A percentile compares a stretch with the other conserved stretches of the same genome.
These are phyloP conservation scores for Gymnothorax javanicus DNA, from an alignment of 2,797 vertebrate species.

Conservation along the genomic window DNA sequence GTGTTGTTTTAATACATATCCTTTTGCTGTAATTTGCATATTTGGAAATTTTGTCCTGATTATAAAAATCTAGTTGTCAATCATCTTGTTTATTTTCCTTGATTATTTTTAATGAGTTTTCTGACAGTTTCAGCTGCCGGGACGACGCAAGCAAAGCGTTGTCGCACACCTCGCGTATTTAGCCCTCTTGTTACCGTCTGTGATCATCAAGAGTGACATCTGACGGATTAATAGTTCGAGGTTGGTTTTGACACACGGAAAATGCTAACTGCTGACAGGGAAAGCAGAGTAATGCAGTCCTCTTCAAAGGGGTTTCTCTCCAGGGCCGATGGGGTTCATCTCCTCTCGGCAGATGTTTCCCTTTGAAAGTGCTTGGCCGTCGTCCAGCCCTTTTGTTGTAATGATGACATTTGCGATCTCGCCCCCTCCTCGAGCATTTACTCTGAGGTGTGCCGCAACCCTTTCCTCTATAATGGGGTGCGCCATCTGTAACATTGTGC, in stretches of 20 bases:
- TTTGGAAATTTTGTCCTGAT: constrained; percentile 53
- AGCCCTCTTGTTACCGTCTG: constrained; percentile 60
- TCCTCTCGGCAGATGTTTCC: not conserved
- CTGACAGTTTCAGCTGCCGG: constrained; percentile 58
- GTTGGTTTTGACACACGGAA: not conserved
- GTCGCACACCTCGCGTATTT: constrained; percentile 59
- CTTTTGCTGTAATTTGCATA: constrained; percentile 53
- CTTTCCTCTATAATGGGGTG: not conserved
- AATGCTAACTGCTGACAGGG: not conserved
- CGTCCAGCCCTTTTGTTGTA: not conserved
- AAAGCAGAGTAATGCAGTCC: not conserved
- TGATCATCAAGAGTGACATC: not conserved
- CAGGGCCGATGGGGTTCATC: not conserved
- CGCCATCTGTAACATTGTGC: not conserved
- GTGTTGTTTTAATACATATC: constrained; percentile 42
- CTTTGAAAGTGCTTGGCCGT: not conserved
- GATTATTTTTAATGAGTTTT: not conserved
- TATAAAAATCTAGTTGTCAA: constrained; percentile 50
- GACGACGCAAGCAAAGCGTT: constrained; percentile 59
- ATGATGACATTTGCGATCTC: constrained; percentile 1
- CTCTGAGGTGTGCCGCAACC: not conserved
- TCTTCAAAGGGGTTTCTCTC: not conserved
- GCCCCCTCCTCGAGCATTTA: not conserved
- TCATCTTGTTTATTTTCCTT: constrained; percentile 33
- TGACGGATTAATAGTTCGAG: not conserved